Conservation (phyloP, 1,140 invertebrate species). For the Saxidomus purpurata region DNA sequence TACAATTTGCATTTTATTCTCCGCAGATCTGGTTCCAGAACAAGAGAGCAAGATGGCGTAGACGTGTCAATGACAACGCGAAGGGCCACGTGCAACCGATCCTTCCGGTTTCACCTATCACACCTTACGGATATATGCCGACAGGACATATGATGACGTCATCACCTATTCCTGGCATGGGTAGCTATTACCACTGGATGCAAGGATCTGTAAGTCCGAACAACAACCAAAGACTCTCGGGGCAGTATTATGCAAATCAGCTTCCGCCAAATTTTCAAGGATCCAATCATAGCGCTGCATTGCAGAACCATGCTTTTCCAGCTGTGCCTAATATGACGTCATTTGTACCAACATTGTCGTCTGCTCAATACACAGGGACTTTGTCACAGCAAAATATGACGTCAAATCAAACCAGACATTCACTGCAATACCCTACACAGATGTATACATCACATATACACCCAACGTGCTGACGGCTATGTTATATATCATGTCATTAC, state of each 20-base stretch:
- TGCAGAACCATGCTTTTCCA: not conserved
- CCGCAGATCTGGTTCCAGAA: conserved; percentile 71
- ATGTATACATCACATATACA: too few species aligned
- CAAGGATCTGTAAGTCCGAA: conserved; percentile 17
- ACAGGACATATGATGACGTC: not conserved
- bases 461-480: too few species aligned
- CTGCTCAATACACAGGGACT: not conserved
- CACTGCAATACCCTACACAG: not conserved
- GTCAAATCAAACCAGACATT: conserved; percentile 13
- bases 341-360: not conserved
- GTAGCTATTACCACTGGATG: not conserved
- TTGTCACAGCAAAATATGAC: not conserved
- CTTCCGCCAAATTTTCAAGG: not conserved
- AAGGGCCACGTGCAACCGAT: not conserved
- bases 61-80: conserved; percentile 55
- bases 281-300: not conserved
- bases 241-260: not conserved
- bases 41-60: conserved; percentile 68
- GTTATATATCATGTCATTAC: too few species aligned
- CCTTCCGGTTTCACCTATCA: conserved; percentile 7
- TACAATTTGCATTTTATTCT: too few species aligned
- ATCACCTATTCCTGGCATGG: not conserved
- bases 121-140: conserved; percentile 18
- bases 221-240: not conserved
- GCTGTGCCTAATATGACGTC: not conserved